Evolutionary conservation across 1,140 invertebrate genomes (phyloP).

Genomic region (Cecropterus lyciades): DNA sequence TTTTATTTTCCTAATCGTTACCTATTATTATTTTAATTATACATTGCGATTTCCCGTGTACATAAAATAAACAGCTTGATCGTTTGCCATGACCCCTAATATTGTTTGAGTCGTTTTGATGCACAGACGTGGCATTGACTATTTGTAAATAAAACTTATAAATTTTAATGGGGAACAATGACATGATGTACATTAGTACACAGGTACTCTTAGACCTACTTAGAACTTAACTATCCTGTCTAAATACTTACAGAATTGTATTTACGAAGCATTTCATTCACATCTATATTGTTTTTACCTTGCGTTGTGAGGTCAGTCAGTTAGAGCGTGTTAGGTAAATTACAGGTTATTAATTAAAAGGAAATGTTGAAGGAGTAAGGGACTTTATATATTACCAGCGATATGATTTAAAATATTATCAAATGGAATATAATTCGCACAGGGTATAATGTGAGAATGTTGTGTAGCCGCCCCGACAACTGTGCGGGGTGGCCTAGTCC

Average conservation of each 20-base stretch:
- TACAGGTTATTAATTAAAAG: slow-evolving; percentile 65
- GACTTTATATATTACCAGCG: slow-evolving; percentile 73
- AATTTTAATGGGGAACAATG: slow-evolving; percentile 81
- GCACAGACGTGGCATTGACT: slow-evolving; percentile 56
- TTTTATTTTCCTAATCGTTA: slow-evolving; percentile 55
- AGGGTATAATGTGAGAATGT: slow-evolving; percentile 75
- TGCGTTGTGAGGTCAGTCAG: slow-evolving; percentile 15
- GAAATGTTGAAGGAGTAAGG: slow-evolving; percentile 74
- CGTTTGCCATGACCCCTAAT: slow-evolving; percentile 33
- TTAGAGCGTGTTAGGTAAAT: slow-evolving; percentile 52
- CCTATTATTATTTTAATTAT: slow-evolving; percentile 37
- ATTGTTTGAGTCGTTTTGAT: slow-evolving; percentile 29
- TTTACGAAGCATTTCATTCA: slow-evolving; percentile 61
- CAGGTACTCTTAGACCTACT: slow-evolving; percentile 80
- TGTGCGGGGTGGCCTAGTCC: slow-evolving; percentile 54
- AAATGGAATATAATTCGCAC: slow-evolving; percentile 73
- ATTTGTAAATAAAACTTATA: slow-evolving; percentile 82
- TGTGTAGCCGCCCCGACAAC: slow-evolving; percentile 50
- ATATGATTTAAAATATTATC: slow-evolving; percentile 70
- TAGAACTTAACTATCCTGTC: slow-evolving; percentile 74
- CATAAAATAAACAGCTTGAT: slow-evolving; percentile 32
- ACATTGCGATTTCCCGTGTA: slow-evolving; percentile 30
- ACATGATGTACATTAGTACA: slow-evolving; percentile 77
- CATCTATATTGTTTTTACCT: slow-evolving; percentile 45
- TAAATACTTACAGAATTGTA: slow-evolving; percentile 57